These are phyloP conservation scores for Onchidella celtica DNA, from an alignment of 2,888 invertebrate genomes.

Conservation along the genomic window DNA sequence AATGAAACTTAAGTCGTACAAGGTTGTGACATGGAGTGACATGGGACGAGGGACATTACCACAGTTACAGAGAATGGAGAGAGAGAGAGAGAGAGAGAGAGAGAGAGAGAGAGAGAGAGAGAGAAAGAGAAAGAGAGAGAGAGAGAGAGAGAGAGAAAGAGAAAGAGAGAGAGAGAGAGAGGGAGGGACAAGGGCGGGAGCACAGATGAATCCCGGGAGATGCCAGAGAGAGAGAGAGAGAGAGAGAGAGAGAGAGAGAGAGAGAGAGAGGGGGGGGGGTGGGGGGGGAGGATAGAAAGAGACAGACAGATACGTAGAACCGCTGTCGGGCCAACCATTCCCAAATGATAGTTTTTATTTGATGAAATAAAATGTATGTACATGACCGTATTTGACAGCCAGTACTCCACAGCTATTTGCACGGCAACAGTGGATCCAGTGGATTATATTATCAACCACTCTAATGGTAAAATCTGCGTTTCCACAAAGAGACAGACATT, in stretches of 20 bases:
- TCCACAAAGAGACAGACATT: too few relatives aligned
- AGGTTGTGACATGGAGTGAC: too few relatives aligned
- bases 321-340: not conserved
- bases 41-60: too few relatives aligned
- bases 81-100: too few relatives aligned
- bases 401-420: too few relatives aligned
- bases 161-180: not conserved
- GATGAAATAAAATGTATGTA: not conserved
- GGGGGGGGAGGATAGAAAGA: not conserved
- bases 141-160: constrained; percentile 22
- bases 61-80: too few relatives aligned
- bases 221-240: constrained; percentile 17
- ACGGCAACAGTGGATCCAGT: too few relatives aligned
- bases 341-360: not conserved
- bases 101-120: not conserved
- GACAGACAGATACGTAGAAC: too few relatives aligned
- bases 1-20: too few relatives aligned
- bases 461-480: too few relatives aligned
- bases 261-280: not conserved
- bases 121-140: constrained; percentile 28
- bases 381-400: too few relatives aligned
- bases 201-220: not conserved
- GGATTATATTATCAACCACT: too few relatives aligned
- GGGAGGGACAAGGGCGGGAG: not conserved
- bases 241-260: constrained; percentile 8